Evolutionary conservation across 37 sponge, comb jelly and placozoan genomes (phyloP).

Genomic region (Crambe crambe): DNA sequence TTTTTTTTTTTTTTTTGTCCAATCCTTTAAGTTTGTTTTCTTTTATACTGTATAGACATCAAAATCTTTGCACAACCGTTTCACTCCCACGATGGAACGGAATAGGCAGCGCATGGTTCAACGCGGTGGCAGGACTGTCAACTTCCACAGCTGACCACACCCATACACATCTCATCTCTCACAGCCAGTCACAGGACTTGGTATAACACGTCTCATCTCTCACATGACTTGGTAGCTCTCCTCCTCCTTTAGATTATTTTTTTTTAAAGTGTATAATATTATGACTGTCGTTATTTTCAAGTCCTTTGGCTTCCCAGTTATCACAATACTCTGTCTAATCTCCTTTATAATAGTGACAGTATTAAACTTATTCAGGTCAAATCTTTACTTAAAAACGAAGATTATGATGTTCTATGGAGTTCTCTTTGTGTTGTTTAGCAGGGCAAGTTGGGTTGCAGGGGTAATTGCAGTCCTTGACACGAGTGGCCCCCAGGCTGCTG

Average conservation of each 20-base stretch:
- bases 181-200: background rate
- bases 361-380: no score
- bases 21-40: background rate
- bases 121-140: constrained; percentile 18
- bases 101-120: constrained; percentile 7
- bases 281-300: no score
- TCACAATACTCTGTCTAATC: no score
- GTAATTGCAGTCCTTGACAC: constrained; percentile 20
- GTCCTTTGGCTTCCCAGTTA: no score
- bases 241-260: no score
- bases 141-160: constrained; percentile 3
- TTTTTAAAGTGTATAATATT: no score
- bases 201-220: no score
- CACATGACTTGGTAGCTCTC: no score
- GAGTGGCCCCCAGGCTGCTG: background rate
- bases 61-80: constrained; percentile 22
- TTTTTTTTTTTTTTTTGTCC: background rate
- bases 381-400: no score
- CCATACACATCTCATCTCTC: background rate
- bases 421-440: no score
- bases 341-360: no score
- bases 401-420: no score
- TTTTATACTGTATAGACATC: constrained; percentile 9
- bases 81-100: constrained; percentile 6
- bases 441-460: constrained; percentile 47